phyloP scores from a whole-genome alignment of 2,113 vertebrate species.

The Macaca fascicularis region DNA sequence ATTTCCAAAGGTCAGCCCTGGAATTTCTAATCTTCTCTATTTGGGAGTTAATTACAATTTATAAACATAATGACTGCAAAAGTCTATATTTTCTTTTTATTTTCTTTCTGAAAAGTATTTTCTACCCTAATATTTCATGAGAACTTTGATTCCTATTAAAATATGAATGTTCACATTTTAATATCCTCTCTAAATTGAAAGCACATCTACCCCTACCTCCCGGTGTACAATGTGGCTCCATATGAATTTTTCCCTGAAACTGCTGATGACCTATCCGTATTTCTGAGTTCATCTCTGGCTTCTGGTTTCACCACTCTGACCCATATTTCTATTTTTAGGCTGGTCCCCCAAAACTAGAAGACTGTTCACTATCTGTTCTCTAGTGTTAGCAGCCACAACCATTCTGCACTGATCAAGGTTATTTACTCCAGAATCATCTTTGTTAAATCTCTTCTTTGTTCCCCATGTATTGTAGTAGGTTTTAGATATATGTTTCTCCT shows the following conservation, averaged over 20 bases:
- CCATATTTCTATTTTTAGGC: not conserved
- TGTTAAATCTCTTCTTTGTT: not conserved
- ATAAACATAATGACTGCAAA: not conserved
- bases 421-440: not conserved
- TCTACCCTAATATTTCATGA: not conserved
- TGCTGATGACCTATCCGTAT: not conserved
- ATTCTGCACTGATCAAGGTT: not conserved
- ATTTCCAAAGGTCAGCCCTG: not conserved
- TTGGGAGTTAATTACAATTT: slow-evolving; percentile 1
- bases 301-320: not conserved
- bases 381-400: not conserved
- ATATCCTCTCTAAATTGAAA: not conserved
- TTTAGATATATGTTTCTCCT: not conserved
- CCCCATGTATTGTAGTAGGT: not conserved
- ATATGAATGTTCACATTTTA: not conserved
- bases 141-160: not conserved
- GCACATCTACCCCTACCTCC: not conserved
- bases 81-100: not conserved
- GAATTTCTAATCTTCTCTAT: not conserved
- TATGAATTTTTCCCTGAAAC: not conserved
- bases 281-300: not conserved
- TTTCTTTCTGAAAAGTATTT: slow-evolving; percentile 12
- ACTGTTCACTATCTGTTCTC: not conserved
- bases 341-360: not conserved
- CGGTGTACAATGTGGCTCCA: not conserved